A percentile compares a stretch with the other conserved stretches of the same genome.
Evolutionary conservation across 2,113 vertebrate genomes (phyloP).

Genomic region (Elachura formosa): DNA sequence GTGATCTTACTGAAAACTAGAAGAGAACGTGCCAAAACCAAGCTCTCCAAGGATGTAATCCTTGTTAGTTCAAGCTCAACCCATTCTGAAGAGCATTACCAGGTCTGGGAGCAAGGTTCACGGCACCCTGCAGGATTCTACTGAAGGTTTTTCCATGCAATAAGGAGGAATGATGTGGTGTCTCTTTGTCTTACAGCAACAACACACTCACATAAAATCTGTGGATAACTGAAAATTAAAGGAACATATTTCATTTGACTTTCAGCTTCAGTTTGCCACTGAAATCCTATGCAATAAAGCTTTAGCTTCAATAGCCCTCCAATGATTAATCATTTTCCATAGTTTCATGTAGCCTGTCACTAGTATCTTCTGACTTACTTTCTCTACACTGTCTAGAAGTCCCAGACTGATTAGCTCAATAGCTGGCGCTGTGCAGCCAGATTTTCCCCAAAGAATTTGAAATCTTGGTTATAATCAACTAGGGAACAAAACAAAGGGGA

Average conservation of each 20-base stretch:
- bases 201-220: not conserved
- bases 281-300: not conserved
- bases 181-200: not conserved
- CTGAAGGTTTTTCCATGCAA: not conserved
- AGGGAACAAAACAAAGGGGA: not conserved
- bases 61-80: not conserved
- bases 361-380: not conserved
- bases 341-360: not conserved
- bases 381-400: not conserved
- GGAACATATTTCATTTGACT: not conserved
- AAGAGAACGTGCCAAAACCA: not conserved
- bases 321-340: not conserved
- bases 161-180: not conserved
- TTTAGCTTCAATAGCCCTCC: not conserved
- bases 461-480: not conserved
- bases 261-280: not conserved
- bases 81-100: not conserved
- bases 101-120: not conserved
- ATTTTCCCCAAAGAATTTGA: not conserved
- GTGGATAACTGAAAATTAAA: not conserved
- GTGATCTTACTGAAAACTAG: not conserved
- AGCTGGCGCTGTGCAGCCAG: not conserved
- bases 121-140: not conserved
- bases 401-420: not conserved
- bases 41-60: not conserved